These are phyloP conservation scores for Bambusicola thoracicus DNA, from an alignment of 2,113 vertebrate genomes.

Conservation along the genomic window DNA sequence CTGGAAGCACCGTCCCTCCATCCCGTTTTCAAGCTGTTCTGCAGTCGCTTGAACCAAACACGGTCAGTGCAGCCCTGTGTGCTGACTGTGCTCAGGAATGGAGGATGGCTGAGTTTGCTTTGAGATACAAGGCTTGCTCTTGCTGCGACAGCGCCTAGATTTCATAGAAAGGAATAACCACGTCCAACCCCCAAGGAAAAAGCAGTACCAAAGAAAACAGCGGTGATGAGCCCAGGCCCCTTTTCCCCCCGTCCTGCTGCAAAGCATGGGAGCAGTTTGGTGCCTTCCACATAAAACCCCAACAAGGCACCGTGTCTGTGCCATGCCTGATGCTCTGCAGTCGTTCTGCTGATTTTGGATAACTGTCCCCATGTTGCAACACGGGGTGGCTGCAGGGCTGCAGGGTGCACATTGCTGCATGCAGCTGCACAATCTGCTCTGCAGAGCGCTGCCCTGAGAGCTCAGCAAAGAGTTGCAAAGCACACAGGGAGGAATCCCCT, in stretches of 20 bases:
- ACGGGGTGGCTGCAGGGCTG: neutral
- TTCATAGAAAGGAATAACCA: neutral
- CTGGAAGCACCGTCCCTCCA: neutral
- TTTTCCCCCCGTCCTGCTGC: neutral
- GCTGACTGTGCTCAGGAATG: rapidly evolving
- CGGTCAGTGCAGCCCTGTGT: neutral
- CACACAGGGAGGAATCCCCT: neutral
- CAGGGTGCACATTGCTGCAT: neutral
- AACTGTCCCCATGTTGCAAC: neutral
- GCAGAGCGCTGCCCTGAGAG: neutral
- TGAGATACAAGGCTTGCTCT: rapidly evolving
- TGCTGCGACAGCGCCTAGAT: rapidly evolving
- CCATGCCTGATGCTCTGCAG: rapidly evolving
- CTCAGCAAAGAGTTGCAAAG: rapidly evolving
- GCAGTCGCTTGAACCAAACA: rapidly evolving
- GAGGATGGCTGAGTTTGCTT: neutral
- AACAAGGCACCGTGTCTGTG: neutral
- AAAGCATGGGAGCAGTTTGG: neutral
- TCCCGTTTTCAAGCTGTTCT: neutral
- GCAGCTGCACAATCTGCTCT: neutral
- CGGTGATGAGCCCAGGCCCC: neutral
- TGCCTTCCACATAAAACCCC: rapidly evolving
- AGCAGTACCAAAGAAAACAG: neutral
- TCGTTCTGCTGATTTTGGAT: neutral
- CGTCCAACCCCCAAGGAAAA: neutral